Evolutionary conservation across 2,888 invertebrate species (phyloP).

Genomic region (Allolobophora icterica): DNA sequence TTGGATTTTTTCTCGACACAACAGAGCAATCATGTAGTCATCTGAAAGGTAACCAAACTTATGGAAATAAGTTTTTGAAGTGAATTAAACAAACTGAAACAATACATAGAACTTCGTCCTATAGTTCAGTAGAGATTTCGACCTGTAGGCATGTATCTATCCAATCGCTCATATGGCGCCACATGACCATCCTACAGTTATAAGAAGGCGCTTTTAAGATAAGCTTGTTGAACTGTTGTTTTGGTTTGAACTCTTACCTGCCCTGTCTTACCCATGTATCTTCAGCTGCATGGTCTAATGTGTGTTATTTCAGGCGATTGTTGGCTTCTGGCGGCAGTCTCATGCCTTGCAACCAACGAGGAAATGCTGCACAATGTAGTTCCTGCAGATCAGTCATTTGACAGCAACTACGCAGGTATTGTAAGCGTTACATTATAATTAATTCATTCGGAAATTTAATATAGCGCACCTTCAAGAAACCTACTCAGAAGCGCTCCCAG

Average conservation of each 20-base stretch:
- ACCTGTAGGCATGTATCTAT: neutral
- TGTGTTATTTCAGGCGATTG: constrained; percentile 75
- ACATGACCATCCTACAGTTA: neutral
- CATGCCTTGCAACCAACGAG: constrained; percentile 85
- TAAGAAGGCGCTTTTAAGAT: neutral
- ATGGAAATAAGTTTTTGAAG: neutral
- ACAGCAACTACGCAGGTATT: constrained; percentile 48
- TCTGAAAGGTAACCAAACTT: neutral
- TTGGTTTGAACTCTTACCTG: no score
- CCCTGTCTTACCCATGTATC: neutral
- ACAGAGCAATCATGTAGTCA: neutral
- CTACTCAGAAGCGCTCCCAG: no score
- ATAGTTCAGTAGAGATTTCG: neutral
- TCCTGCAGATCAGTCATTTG: constrained; percentile 89
- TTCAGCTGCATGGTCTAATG: neutral
- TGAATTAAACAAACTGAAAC: neutral
- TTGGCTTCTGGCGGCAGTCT: constrained; percentile 82
- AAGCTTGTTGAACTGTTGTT: no score
- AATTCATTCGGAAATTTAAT: no score
- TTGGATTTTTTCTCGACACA: neutral
- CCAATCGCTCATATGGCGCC: neutral
- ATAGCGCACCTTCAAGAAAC: no score
- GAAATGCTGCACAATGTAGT: constrained; percentile 91
- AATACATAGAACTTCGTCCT: neutral
- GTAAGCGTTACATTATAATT: neutral